phyloP scores from a whole-genome alignment of 1,140 invertebrate genomes.

The Drosophila orena region DNA sequence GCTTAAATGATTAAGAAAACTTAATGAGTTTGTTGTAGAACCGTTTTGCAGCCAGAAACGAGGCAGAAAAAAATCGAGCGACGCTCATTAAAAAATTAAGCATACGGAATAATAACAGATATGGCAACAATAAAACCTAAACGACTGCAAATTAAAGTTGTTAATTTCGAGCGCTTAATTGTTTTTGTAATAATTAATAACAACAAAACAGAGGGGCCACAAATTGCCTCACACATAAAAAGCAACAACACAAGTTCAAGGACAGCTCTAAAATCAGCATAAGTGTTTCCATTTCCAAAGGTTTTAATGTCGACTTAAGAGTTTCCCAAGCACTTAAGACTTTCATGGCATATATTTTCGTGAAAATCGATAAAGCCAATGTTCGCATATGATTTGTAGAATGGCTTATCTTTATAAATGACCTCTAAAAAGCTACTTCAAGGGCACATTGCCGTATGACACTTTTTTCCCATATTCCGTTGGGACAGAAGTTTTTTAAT shows the following conservation, averaged over 20 bases:
- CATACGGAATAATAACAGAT: conserved; percentile 64
- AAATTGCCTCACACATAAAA: conserved; percentile 6
- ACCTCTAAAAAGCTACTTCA: not conserved
- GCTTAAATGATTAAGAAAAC: conserved; percentile 73
- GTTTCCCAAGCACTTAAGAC: not conserved
- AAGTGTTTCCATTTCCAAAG: not conserved
- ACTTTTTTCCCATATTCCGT: not conserved
- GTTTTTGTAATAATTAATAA: conserved; percentile 80
- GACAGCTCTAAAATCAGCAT: conserved; percentile 29
- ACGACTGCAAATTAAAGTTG: conserved; percentile 77
- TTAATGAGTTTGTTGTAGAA: conserved; percentile 81
- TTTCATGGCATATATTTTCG: not conserved
- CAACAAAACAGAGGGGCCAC: conserved; percentile 44
- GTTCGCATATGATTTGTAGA: not conserved
- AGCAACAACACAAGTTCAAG: conserved; percentile 57
- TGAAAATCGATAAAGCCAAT: not conserved
- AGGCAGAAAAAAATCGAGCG: conserved; percentile 40
- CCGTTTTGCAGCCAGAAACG: conserved; percentile 58
- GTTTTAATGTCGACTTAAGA: not conserved
- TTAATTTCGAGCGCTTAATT: conserved; percentile 69
- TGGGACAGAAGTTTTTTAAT: not conserved
- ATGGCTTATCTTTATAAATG: not conserved
- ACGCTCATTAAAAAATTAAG: conserved; percentile 79
- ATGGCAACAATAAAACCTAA: conserved; percentile 57
- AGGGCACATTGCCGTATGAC: not conserved